Base-by-base conservation (phyloP, 2,797 vertebrate species). In the Mormyrus proboscirostris region DNA sequence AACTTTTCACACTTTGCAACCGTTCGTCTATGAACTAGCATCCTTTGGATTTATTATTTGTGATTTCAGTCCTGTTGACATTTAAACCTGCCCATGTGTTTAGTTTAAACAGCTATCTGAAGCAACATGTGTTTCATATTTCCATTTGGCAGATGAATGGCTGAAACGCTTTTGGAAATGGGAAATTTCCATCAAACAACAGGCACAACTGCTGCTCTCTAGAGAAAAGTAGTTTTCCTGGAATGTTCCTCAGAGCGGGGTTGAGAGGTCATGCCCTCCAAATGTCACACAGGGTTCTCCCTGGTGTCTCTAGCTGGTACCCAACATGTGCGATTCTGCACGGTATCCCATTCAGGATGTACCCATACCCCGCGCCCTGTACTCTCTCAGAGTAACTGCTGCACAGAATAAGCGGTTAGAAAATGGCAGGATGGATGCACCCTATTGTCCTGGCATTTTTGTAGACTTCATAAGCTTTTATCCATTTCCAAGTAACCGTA, bases 51-150 rank as follows among this genome's bases (percentile, higher is more conserved):
- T 33, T 12, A 22, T 25, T 33, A 62, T 84, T n/a, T 16, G 41
- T 29, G 41, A 84, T 55, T 41, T 55, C 33, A 89, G 55, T 41
- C 79, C 38, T 25, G 41, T 44, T 89, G 53, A 89, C 76, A 79
- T 89, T 89, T 88, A 88, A 51, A 88, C 88, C 69, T 59, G 76
- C 69, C 53, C 19, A 59, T 22, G 10, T 12, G 19, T 79, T 89
- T 55, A 57, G 33, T 57, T 89, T 57, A 84, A 44, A 49, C 79
- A 62, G n/a, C 55, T 50, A 22, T 57, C 19, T 62, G 38, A 6
- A 12, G 55, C 8, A 84, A 44, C 51, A 8, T 55, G 38, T 14
- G 51, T 25, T 38, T 25, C 22, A 62, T 55, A 49, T 25, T 84
- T 59, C 16, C 19, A 41, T n/a, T 4, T 47, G 25, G 29, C 73